phyloP scores from a whole-genome alignment of 2,888 invertebrate species.

The Gordius sp. region DNA sequence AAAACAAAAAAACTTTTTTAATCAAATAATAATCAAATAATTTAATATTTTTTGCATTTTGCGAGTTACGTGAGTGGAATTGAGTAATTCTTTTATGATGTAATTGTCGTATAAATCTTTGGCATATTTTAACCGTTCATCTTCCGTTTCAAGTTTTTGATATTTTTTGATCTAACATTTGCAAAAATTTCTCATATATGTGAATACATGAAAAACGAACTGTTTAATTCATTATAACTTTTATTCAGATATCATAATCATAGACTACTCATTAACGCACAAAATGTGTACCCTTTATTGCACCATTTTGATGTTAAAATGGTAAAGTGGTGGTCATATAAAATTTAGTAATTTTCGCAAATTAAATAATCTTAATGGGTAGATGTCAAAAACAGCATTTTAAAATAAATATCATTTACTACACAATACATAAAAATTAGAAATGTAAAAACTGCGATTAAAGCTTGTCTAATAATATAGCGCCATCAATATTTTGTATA shows the following conservation, averaged over 20 bases:
- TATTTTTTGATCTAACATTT: constrained; percentile 66
- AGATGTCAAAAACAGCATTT: too few relatives aligned
- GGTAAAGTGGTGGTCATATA: too few relatives aligned
- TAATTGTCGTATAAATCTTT: constrained; percentile 96
- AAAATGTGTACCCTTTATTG: too few relatives aligned
- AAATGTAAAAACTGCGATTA: too few relatives aligned
- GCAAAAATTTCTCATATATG: background rate
- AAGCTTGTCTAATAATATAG: too few relatives aligned
- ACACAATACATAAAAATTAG: too few relatives aligned
- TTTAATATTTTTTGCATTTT: background rate
- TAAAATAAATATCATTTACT: too few relatives aligned
- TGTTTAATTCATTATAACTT: background rate
- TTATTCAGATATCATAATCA: background rate
- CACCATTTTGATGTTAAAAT: too few relatives aligned
- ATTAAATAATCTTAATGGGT: too few relatives aligned
- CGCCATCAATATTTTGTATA: too few relatives aligned
- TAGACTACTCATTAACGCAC: too few relatives aligned
- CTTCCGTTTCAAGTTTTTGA: constrained; percentile 86
- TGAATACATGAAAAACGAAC: background rate
- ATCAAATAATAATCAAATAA: constrained; percentile 10
- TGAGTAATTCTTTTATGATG: constrained; percentile 96
- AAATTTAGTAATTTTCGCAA: too few relatives aligned
- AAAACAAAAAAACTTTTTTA: constrained; percentile 1
- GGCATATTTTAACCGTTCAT: constrained; percentile 74
- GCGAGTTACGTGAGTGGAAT: constrained; percentile 86